phyloP scores from a whole-genome alignment of 2,888 invertebrate genomes.

The Chromoteleia sp. region DNA sequence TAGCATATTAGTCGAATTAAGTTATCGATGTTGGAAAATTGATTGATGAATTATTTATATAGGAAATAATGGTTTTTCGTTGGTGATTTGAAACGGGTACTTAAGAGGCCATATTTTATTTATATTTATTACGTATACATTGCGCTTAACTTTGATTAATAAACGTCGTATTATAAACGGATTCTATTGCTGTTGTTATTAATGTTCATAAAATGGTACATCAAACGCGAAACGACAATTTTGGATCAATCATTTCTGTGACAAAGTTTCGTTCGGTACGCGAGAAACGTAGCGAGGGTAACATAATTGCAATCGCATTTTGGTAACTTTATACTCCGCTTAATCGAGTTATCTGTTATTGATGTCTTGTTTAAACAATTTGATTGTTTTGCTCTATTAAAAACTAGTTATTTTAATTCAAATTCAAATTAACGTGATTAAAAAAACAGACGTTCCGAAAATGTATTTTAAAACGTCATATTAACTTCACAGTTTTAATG shows the following conservation, averaged over 20 bases:
- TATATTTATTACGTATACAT: slow-evolving; percentile 13
- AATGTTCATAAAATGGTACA: background rate
- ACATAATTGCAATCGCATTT: no score
- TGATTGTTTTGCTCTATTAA: background rate
- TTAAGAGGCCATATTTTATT: slow-evolving; percentile 23
- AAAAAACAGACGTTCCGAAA: no score
- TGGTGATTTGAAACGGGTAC: background rate
- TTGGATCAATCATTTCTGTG: background rate
- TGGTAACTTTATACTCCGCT: no score
- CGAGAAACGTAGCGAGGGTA: no score
- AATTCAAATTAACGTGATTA: no score
- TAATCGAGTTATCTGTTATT: background rate
- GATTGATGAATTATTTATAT: slow-evolving; percentile 14
- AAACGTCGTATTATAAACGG: background rate
- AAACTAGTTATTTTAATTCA: background rate
- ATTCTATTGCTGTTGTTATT: background rate
- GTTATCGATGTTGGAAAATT: slow-evolving; percentile 8
- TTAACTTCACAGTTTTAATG: no score
- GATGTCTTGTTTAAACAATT: background rate
- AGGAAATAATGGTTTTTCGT: background rate
- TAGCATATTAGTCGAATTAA: slow-evolving; percentile 12
- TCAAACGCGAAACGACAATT: slow-evolving; percentile 15
- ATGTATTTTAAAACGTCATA: no score
- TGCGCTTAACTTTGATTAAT: slow-evolving; percentile 15
- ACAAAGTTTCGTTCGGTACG: no score